These are phyloP conservation scores for Portunus trituberculatus DNA, from an alignment of 1,140 invertebrate species.

Conservation along the genomic window DNA sequence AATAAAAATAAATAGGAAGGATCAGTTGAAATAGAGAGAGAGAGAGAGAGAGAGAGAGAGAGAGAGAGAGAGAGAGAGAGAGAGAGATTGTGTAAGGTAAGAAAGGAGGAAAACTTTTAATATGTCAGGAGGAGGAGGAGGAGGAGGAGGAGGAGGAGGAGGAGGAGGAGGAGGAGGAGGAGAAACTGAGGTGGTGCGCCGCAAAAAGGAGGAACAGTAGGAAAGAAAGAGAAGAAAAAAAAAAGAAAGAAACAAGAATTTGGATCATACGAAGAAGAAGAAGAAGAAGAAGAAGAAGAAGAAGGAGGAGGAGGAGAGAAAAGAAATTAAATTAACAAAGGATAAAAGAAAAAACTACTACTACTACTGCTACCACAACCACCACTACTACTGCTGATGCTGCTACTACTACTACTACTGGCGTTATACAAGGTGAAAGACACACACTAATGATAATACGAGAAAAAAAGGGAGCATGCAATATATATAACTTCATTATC, in stretches of 20 bases:
- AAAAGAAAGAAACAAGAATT: neutral
- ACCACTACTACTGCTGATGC: no score
- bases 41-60: neutral
- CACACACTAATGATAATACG: no score
- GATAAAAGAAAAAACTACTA: no score
- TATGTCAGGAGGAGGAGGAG: neutral
- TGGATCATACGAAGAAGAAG: neutral
- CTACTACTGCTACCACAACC: no score
- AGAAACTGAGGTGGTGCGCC: no score
- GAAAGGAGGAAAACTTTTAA: neutral
- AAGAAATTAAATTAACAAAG: neutral
- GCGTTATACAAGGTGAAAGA: no score
- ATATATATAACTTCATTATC: no score
- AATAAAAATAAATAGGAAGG: neutral
- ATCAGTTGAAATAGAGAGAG: no score
- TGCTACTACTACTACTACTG: no score
- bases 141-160: neutral
- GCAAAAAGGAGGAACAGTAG: neutral
- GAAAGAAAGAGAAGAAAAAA: neutral
- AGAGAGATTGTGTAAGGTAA: neutral
- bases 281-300: neutral
- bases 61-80: conserved; percentile 8
- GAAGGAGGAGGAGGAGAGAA: no score
- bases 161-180: neutral
- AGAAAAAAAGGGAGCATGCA: no score